Percentiles rank a stretch among this genome's conserved stretches.
These are phyloP conservation scores for Oryzias woworae DNA, from an alignment of 2,113 vertebrate genomes.

Conservation along the genomic window DNA sequence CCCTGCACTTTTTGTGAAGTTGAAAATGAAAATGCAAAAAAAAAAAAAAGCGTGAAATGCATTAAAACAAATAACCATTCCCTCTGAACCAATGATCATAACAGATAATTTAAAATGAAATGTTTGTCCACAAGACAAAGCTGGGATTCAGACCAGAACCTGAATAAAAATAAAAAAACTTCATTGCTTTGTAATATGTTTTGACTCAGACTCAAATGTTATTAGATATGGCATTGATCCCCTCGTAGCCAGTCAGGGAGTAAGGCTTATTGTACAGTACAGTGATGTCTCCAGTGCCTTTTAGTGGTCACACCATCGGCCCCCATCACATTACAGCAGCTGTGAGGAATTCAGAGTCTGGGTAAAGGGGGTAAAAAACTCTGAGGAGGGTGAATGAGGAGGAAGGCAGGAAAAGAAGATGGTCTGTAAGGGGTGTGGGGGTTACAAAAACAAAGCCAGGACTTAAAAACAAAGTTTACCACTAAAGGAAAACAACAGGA, in stretches of 20 bases:
- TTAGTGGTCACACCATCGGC: slow-evolving; percentile 51
- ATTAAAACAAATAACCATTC: too few relatives aligned
- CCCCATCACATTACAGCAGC: slow-evolving; percentile 70
- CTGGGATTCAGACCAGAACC: too few relatives aligned
- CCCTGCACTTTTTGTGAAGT: too few relatives aligned
- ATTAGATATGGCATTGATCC: slow-evolving; percentile 59
- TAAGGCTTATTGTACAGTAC: slow-evolving; percentile 65
- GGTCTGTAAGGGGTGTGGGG: slow-evolving; percentile 52
- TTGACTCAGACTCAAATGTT: slow-evolving; percentile 33
- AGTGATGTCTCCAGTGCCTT: slow-evolving; percentile 67
- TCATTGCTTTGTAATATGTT: slow-evolving; percentile 7
- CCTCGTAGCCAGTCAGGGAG: slow-evolving; percentile 50
- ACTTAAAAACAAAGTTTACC: slow-evolving; percentile 78
- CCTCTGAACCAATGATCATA: too few relatives aligned
- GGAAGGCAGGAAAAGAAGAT: slow-evolving; percentile 28
- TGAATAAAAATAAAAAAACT: not conserved
- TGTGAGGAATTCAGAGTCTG: slow-evolving; percentile 68
- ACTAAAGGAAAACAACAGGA: slow-evolving; percentile 70
- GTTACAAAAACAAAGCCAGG: slow-evolving; percentile 77
- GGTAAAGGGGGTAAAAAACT: slow-evolving; percentile 58
- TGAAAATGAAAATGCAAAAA: too few relatives aligned
- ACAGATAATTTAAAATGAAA: too few relatives aligned
- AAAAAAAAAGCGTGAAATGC: too few relatives aligned
- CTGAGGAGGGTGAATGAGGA: slow-evolving; percentile 5
- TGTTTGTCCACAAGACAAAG: too few relatives aligned